Percentiles rank a stretch among this genome's conserved stretches.
These are phyloP conservation scores for Orgyia antiqua DNA, from an alignment of 2,888 invertebrate species.

Conservation along the genomic window DNA sequence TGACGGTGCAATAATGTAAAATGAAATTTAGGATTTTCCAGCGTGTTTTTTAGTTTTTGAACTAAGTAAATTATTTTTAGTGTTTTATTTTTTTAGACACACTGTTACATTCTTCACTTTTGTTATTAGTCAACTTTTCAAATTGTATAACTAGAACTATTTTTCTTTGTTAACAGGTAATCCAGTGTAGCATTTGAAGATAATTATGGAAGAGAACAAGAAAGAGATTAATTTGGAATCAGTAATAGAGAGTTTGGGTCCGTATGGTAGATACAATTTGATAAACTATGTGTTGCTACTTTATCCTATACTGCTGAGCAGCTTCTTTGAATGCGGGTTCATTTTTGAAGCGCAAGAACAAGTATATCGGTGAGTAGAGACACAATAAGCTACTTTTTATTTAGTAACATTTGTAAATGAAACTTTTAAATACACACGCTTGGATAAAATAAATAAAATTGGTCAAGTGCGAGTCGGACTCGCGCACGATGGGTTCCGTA, in stretches of 20 bases:
- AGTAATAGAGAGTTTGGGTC: conserved; percentile 62
- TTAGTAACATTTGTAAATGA: not conserved
- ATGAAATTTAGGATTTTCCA: too few relatives aligned
- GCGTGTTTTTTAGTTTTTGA: too few relatives aligned
- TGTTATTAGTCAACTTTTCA: too few relatives aligned
- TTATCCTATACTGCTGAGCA: conserved; percentile 60
- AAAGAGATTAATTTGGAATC: conserved; percentile 71
- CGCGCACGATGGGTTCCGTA: too few relatives aligned
- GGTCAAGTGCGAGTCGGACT: too few relatives aligned
- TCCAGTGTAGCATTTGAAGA: conserved; percentile 4
- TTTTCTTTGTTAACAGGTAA: conserved; percentile 31
- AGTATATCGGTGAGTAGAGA: conserved; percentile 54
- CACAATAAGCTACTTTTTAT: not conserved
- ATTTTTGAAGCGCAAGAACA: conserved; percentile 67
- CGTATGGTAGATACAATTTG: conserved; percentile 65
- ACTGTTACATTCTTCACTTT: too few relatives aligned
- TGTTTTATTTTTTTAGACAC: too few relatives aligned
- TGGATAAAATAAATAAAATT: too few relatives aligned
- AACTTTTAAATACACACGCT: too few relatives aligned
- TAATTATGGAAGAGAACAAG: conserved; percentile 51
- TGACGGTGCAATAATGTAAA: too few relatives aligned
- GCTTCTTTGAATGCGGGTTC: conserved; percentile 68
- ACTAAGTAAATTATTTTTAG: too few relatives aligned
- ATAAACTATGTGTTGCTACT: conserved; percentile 62
- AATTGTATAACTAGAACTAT: too few relatives aligned